Base-by-base conservation (phyloP, 2,113 vertebrate genomes). In the Phaethon lepturus region DNA sequence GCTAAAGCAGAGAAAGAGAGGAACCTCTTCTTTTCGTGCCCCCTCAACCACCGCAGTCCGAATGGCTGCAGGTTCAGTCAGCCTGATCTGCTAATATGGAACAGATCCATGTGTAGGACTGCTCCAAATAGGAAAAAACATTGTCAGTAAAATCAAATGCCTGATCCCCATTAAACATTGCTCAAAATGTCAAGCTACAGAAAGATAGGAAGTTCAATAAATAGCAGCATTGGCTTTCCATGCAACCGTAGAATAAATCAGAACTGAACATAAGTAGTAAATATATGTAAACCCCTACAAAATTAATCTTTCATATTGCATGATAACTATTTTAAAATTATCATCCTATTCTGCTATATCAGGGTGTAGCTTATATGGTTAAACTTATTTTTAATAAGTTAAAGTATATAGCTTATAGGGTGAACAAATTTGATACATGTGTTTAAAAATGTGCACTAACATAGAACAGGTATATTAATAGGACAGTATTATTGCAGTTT, bases 331-430 rank as follows among this genome's bases (percentile, higher is more conserved):
- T 71, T 86, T 92, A 66, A 90, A 88, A 95, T 73, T 31, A 76
- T 25, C 42, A 35, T 95, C 71, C 31, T 95, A 77, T 80, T 85
- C 42, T 79, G 33, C 83, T 81, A 1, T 72, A 94, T 44, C 35
- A 10, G 50, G 82, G 71, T 82, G 38, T 86, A 95, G 56, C 52
- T 88, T 79, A 66, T 9, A 17, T 60, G 52, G 62, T 67, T 89
- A 88, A 62, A 53, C 58, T 78, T 69, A 23, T 55, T 81, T 89
- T 47, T 62, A 83, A 26, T 93, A 93, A 92, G 88, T 93, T 96
- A 87, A 82, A 77, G 17, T 86, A 83, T 26, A 35, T 33, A 93
- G 56, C 66, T 92, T 90, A 62, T 8, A 52, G 64, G 47, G 58
- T 72, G 47, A 92, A 88, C 42, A 96, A 55, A 84, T 81, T 55